A percentile compares a stretch with the other conserved stretches of the same genome.
These are phyloP conservation scores for Tillus elongatus DNA, from an alignment of 2,888 invertebrate species.

Conservation along the genomic window DNA sequence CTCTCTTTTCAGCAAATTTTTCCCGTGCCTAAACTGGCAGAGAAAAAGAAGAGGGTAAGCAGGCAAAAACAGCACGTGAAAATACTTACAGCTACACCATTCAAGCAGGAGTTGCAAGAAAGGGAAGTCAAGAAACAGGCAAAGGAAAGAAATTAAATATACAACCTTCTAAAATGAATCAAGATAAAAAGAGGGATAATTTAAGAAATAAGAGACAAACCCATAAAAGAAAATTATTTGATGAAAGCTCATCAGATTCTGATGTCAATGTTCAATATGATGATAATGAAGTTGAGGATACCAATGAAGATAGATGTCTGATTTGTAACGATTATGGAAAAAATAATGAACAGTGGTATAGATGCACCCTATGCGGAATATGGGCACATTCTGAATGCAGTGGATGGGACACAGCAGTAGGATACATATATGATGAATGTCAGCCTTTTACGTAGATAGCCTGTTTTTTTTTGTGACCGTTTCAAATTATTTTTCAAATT, in stretches of 20 bases:
- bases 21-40: neutral
- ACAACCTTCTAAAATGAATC: neutral
- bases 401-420: slow-evolving; percentile 16
- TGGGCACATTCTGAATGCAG: slow-evolving; percentile 18
- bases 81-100: slow-evolving; percentile 1
- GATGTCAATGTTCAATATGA: neutral
- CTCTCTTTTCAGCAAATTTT: too few species aligned
- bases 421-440: slow-evolving; percentile 16
- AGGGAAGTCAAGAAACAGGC: neutral
- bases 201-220: neutral
- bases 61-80: slow-evolving; percentile 4
- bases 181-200: neutral
- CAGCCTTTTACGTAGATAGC: too few species aligned
- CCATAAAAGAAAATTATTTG: neutral
- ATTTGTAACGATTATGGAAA: slow-evolving; percentile 1
- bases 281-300: neutral
- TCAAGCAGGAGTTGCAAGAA: neutral
- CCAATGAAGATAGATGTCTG: slow-evolving; percentile 2
- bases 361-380: slow-evolving; percentile 16
- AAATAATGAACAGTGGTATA: slow-evolving; percentile 16
- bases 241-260: neutral
- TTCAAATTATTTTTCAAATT: too few species aligned
- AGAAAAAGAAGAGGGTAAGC: neutral
- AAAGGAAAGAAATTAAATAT: neutral
- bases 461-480: too few species aligned